Evolutionary conservation across 2,113 vertebrate genomes (phyloP).

Genomic region (Neogobius melanostomus): DNA sequence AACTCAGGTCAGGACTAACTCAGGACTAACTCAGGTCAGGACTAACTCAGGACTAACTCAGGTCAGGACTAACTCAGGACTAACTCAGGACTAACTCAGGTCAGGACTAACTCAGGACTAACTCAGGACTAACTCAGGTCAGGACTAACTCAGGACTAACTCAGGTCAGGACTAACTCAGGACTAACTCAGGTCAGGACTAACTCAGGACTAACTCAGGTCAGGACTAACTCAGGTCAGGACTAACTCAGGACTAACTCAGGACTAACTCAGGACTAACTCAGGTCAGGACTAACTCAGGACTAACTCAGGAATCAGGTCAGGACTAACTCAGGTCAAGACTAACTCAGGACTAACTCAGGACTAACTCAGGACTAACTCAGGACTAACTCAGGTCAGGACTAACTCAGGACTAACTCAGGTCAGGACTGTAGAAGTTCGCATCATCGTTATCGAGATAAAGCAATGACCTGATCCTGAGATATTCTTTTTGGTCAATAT

Average conservation of each 20-base stretch:
- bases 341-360: background rate
- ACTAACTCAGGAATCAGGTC: too few species aligned
- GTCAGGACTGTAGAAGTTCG: too few species aligned
- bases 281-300: background rate
- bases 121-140: background rate
- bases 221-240: background rate
- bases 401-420: background rate
- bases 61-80: background rate
- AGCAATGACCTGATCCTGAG: too few species aligned
- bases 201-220: background rate
- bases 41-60: background rate
- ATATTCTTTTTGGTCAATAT: too few species aligned
- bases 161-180: background rate
- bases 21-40: background rate
- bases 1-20: background rate
- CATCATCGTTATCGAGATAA: too few species aligned
- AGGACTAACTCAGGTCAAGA: background rate
- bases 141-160: background rate
- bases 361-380: background rate
- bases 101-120: conserved; percentile 70
- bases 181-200: background rate
- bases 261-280: background rate
- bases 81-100: background rate
- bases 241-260: background rate
- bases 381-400: background rate